Evolutionary conservation across 2,113 vertebrate genomes (phyloP).

Genomic region (Tenebrosternarchus preto): DNA sequence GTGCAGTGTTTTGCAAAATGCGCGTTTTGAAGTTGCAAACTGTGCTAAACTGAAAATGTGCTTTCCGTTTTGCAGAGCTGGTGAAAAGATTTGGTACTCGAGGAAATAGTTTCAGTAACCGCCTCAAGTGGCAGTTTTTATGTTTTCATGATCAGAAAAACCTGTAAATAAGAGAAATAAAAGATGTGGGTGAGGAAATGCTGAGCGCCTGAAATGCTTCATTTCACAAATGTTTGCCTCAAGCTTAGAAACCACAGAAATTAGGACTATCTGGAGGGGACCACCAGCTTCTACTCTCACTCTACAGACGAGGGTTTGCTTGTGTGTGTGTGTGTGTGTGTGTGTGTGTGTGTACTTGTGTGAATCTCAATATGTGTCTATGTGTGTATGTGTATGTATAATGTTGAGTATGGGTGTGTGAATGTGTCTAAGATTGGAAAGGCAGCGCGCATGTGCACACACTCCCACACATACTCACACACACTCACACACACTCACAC

Average conservation of each 20-base stretch:
- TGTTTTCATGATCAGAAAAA: constrained; percentile 15
- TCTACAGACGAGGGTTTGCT: constrained; percentile 28
- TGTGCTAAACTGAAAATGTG: too few species aligned
- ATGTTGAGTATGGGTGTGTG: constrained; percentile 26
- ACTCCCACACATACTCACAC: too few species aligned
- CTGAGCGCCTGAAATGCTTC: background rate
- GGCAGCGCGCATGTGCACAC: too few species aligned
- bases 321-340: background rate
- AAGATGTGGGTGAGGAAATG: constrained; percentile 22
- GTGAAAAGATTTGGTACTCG: too few species aligned
- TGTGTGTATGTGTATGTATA: constrained; percentile 41
- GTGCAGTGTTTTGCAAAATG: too few species aligned
- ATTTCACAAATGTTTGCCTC: background rate
- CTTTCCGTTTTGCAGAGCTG: too few species aligned
- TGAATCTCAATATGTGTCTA: background rate
- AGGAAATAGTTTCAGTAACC: too few species aligned
- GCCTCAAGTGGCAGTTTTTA: too few species aligned
- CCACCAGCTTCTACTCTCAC: constrained; percentile 26
- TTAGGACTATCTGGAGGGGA: background rate
- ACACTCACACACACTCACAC: too few species aligned
- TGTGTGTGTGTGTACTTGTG: too few species aligned
- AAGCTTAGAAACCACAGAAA: background rate
- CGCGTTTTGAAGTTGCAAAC: too few species aligned
- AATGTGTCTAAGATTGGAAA: constrained; percentile 41
- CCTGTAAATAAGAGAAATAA: constrained; percentile 26